Conservation (phyloP, 2,888 invertebrate genomes). For the Leptothorax acervorum region DNA sequence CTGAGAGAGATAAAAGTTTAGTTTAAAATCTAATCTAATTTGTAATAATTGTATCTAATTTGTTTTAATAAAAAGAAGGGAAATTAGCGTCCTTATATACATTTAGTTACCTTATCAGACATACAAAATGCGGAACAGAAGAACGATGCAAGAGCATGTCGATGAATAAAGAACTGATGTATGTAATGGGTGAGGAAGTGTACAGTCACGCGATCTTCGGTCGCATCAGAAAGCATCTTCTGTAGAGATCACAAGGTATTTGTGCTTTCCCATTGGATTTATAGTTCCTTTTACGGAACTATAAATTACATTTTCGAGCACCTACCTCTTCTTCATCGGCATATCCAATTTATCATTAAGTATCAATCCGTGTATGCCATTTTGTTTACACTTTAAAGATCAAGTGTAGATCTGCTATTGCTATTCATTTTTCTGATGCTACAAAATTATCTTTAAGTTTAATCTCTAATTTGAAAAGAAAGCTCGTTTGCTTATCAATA, state of each 20-base stretch:
- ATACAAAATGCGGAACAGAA: constrained; percentile 34
- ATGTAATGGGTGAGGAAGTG: constrained; percentile 73
- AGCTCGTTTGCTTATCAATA: not conserved
- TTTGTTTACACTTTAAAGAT: constrained; percentile 16
- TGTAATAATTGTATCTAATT: not conserved
- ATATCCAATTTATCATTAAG: constrained; percentile 26
- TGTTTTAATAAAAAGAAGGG: not conserved
- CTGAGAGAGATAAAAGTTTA: not conserved
- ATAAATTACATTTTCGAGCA: constrained; percentile 57
- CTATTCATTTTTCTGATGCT: not conserved
- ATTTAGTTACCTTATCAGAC: constrained; percentile 31
- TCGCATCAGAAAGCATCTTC: constrained; percentile 62
- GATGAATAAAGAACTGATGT: constrained; percentile 69
- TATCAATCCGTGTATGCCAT: not conserved
- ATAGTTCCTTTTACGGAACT: constrained; percentile 10
- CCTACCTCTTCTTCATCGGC: not conserved
- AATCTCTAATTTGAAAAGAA: not conserved
- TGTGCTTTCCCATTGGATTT: constrained; percentile 51
- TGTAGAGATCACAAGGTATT: constrained; percentile 58
- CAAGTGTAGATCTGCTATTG: not conserved
- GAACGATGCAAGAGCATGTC: constrained; percentile 52
- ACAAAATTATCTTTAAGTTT: not conserved
- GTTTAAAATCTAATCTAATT: not conserved
- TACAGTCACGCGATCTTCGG: constrained; percentile 76
- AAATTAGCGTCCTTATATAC: not conserved